Evolutionary conservation across 2,888 invertebrate genomes (phyloP).

Genomic region (Agapetus fuscipes): DNA sequence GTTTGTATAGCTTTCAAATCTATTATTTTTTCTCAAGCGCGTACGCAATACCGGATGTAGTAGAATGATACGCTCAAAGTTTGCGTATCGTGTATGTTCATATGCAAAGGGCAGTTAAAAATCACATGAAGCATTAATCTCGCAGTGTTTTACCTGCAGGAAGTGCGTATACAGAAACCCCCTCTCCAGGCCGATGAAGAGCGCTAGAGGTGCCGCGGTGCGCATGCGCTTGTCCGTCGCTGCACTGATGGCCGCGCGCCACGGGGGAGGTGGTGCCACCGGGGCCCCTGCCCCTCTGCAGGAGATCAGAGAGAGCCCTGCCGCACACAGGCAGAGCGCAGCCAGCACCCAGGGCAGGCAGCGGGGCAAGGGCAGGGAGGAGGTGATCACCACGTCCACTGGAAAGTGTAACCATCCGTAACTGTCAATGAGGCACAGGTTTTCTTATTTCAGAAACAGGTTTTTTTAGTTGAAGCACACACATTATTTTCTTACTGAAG

Average conservation of each 20-base stretch:
- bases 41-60: too few relatives aligned
- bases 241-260: constrained; percentile 40
- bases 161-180: constrained; percentile 78
- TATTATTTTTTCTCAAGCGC: too few relatives aligned
- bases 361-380: too few relatives aligned
- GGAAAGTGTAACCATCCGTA: too few relatives aligned
- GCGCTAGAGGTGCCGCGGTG: constrained; percentile 64
- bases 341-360: constrained; percentile 29
- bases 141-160: constrained; percentile 52
- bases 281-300: constrained; percentile 21
- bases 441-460: too few relatives aligned
- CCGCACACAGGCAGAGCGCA: constrained; percentile 27
- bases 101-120: background rate
- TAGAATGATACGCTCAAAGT: too few relatives aligned
- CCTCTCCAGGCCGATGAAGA: constrained; percentile 77
- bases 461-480: too few relatives aligned
- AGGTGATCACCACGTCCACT: too few relatives aligned
- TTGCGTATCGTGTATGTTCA: too few relatives aligned
- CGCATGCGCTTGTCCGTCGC: constrained; percentile 55
- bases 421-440: too few relatives aligned
- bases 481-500: too few relatives aligned
- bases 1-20: too few relatives aligned
- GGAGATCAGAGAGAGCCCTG: constrained; percentile 24
- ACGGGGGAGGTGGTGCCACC: constrained; percentile 18
- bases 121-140: background rate